Base-by-base conservation (phyloP, 2,113 vertebrate species). In the Symphodus melops region DNA sequence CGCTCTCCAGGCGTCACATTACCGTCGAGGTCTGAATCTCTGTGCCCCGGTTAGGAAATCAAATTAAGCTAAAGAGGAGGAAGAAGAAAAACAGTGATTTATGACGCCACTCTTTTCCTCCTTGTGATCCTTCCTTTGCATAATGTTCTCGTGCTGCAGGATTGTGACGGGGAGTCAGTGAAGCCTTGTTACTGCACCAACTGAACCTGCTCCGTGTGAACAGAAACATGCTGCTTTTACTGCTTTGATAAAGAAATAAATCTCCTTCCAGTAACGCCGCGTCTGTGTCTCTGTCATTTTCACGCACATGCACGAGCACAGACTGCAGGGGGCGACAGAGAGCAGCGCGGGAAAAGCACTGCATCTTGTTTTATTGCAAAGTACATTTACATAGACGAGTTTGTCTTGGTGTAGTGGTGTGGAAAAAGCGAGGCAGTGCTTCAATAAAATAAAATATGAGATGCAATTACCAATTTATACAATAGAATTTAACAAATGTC, bases 241-340 rank as follows among this genome's bases (percentile, higher is more conserved):
- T 86, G 92, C 92, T 93, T 91, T 92, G 88, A 92, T 90, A 89
- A 90, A 75, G 81, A 90, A 93, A 93, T 92, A 91, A 90, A 93
- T 87, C 80, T 88, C 76, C 83, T 85, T 92, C 82, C 81, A 88
- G 70, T 80, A 68, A 74, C 64, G 68, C 46, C 23, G 4, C 23
- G 56, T 39, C 25, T 10, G 19, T 58, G 44, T 66, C 20, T 77
- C 41, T 64, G 14, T 65, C n/a, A 13, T 59, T 73, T 53, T 14
- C 3, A 36, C 16, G 48, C 0, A 17, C 28, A 20, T 4, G 39
- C 44, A n/a, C 6, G 1, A 41, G 39, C 39, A 41, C 28, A 33
- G 28, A 33, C 28, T 33, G 28, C 28, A 33, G 28, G 6, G 28
- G 28, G 28, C 28, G 28, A 33, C 28, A 33, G 4, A 33, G 28